Conservation (phyloP, 2,888 invertebrate species). For the Carterocephalus palaemon region DNA sequence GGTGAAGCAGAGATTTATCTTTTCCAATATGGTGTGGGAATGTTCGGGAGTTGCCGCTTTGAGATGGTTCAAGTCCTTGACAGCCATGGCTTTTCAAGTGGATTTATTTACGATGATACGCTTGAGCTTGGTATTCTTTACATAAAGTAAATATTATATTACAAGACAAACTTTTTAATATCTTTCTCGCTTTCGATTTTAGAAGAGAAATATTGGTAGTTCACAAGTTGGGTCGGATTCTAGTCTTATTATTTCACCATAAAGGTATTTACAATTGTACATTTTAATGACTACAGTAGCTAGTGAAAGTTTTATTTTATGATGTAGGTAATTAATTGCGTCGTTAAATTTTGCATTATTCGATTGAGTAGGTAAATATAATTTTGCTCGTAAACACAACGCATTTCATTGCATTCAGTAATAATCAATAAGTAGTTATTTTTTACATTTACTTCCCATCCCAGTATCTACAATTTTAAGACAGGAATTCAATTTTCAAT, state of each 20-base stretch:
- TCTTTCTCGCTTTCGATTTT: no score
- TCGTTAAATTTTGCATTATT: constrained; percentile 15
- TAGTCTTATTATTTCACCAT: no score
- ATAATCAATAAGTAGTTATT: no score
- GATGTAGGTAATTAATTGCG: constrained; percentile 7
- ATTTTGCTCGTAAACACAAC: constrained; percentile 6
- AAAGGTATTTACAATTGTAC: no score
- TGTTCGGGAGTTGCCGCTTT: constrained; percentile 27
- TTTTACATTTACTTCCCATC: no score
- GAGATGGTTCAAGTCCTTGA: not conserved
- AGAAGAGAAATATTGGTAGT: no score
- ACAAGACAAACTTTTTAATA: not conserved
- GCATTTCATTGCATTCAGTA: constrained; percentile 3
- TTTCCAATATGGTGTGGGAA: constrained; percentile 68
- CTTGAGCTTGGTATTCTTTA: not conserved
- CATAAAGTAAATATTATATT: no score
- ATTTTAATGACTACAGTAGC: constrained; percentile 33
- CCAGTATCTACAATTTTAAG: no score
- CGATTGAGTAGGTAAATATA: constrained; percentile 7
- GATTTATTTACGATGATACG: not conserved
- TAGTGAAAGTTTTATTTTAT: constrained; percentile 37
- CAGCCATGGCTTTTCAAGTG: constrained; percentile 6
- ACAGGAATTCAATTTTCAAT: no score
- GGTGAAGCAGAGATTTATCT: constrained; percentile 68
- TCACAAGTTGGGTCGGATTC: no score